These are phyloP conservation scores for Gymnosoma rotundatum DNA, from an alignment of 2,888 invertebrate genomes.

Conservation along the genomic window DNA sequence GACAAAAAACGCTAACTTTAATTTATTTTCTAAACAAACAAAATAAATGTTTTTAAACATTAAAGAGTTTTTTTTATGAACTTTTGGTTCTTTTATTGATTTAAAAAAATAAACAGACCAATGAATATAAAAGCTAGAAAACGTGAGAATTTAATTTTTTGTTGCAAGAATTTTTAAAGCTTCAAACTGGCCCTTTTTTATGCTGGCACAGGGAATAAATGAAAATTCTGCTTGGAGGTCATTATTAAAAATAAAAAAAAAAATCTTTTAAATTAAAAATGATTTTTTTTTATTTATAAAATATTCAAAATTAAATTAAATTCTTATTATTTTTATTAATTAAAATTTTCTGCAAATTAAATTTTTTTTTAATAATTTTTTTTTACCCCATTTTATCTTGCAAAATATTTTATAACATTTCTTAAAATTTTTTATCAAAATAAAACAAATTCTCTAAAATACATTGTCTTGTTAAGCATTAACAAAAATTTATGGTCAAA, in stretches of 20 bases:
- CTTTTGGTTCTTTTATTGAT: background rate
- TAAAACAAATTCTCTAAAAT: background rate
- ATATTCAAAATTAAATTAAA: too few relatives aligned
- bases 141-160: conserved; percentile 63
- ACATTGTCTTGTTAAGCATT: conserved; percentile 2
- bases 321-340: too few relatives aligned
- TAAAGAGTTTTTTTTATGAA: conserved; percentile 30
- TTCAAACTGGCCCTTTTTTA: background rate
- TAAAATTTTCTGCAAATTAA: background rate
- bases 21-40: conserved; percentile 67
- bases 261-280: too few relatives aligned
- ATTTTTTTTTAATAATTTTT: background rate
- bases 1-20: conserved; percentile 9
- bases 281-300: too few relatives aligned
- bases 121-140: conserved; percentile 33
- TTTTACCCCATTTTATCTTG: background rate
- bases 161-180: background rate
- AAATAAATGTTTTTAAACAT: conserved; percentile 57
- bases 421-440: background rate
- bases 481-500: conserved; percentile 47
- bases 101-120: background rate
- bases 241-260: too few relatives aligned
- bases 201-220: background rate
- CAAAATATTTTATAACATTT: background rate
- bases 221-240: too few relatives aligned